Base-by-base conservation (phyloP, 2,888 invertebrate species). In the Bugulina stolonifera region DNA sequence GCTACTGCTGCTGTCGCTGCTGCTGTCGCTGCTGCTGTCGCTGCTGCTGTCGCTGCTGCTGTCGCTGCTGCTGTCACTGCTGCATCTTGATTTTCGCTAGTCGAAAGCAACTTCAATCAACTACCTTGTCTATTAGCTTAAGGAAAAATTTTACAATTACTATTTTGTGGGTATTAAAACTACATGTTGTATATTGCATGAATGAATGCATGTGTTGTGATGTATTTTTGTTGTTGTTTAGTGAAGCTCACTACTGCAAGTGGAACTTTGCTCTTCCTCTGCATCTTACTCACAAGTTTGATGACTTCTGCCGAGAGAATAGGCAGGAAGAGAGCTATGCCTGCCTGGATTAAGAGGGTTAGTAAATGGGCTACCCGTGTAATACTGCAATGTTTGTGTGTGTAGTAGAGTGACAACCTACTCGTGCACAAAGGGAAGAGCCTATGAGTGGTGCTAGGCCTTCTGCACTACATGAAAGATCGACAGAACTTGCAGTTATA, bases 191-290 rank as follows among this genome's bases (percentile, higher is more conserved):
- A n/a, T n/a, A n/a, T n/a, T n/a, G n/a, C n/a, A n/a, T n/a, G n/a
- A n/a, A n/a, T n/a, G n/a, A n/a, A n/a, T n/a, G n/a, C n/a, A n/a
- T n/a, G n/a, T n/a, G n/a, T n/a, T n/a, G n/a, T 52, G 52, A 52
- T 22, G 10, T 10, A 52, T 14, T 22, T 52, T 10, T 52, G n/a
- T n/a, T 55, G 14, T 32, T 64, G 25, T 29, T 14, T 34, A 64
- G 64, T 64, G 32, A 14, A 27, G 14, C 34, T 64, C 29, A 32
- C 64, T 34, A 5, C 34, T 10, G 32, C 64, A 14, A 64, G 64
- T 64, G 27, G 64, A 14, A 32, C 64, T 2, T 14, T 64, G 14
- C 64, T 64, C 27, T 64, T 64, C 27, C 64, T 64, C 32, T 64
- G 64, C 32, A 64, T 64, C n/a, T n/a, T 64, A 22, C 27, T 32